Evolutionary conservation across 2,888 invertebrate genomes (phyloP), one percentile per base, ranked within the genome.

Genomic region (Phlogophora meticulosa): DNA sequence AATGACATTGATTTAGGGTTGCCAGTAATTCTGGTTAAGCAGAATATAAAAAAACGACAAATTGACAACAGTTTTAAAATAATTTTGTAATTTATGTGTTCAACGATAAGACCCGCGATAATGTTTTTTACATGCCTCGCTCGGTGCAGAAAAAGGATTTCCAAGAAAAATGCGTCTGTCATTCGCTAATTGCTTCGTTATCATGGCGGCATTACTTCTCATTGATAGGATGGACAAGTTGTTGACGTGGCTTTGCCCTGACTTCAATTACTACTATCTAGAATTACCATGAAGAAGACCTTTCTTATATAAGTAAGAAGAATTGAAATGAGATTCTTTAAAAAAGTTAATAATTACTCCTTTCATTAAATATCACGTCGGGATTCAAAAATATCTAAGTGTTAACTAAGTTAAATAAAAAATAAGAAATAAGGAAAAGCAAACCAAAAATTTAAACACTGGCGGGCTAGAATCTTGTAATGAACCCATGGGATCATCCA

Each of bases 121-220:
- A 60, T 42, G 7, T 42, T 57, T 59, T 76, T 52, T 57, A 68
- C 55, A 62, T 60, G 56, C 40, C n/a, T 51, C 24, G 38, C 36
- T 63, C 56, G 42, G 36, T 34, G n/a, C 11, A 43, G 32, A 43
- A 51, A 58, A 65, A 59, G 71, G 51, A 56, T 65, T 73, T 65
- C 65, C 32, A 59, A 55, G 77, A 72, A 76, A 45, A 59, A 65
- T 43, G 32, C 43, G 7, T 32, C 53, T 72, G 77, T 74, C 72
- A 59, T 51, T 38, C 65, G 72, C 58, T 74, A 76, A 74, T 74
- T 74, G 77, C 32, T 59, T 72, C 49, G 42, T 72, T 76, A 74
- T 72, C 74, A 72, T 59, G 59, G 65, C 42, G n/a, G 45, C 24
- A 52, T 32, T 71, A 40, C 57, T 45, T 58, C n/a, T 53, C 46